These are phyloP conservation scores for Synergus itoensis DNA, from an alignment of 2,888 invertebrate species.

Conservation along the genomic window DNA sequence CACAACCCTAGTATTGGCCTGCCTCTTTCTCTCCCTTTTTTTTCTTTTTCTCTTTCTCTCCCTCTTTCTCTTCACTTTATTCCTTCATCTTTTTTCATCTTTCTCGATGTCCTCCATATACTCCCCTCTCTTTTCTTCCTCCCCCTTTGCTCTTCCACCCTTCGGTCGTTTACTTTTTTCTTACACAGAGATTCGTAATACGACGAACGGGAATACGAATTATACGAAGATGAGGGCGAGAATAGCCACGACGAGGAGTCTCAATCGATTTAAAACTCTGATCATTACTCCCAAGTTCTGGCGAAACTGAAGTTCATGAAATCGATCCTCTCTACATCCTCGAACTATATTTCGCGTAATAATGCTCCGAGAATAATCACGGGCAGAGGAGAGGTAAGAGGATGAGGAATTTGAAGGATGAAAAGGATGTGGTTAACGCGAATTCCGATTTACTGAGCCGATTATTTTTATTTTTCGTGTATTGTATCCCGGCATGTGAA, in stretches of 20 bases:
- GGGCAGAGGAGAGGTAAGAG: not conserved
- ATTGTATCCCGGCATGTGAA: conserved; percentile 15
- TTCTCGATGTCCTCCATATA: conserved; percentile 14
- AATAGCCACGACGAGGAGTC: conserved; percentile 27
- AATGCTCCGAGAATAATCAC: conserved; percentile 27
- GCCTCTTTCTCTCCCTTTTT: conserved; percentile 50
- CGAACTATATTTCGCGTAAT: conserved; percentile 22
- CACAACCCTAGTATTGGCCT: conserved; percentile 62
- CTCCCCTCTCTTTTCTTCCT: conserved; percentile 31
- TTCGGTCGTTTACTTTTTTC: conserved; percentile 10
- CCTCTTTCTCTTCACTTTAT: conserved; percentile 40
- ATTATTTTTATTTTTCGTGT: conserved; percentile 30
- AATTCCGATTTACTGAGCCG: conserved; percentile 28
- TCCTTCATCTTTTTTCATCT: conserved; percentile 42
- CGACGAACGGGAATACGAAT: conserved; percentile 18
- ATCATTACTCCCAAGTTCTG: conserved; percentile 1
- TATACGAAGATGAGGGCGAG: conserved; percentile 28
- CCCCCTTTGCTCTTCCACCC: conserved; percentile 5
- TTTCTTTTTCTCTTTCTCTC: conserved; percentile 42
- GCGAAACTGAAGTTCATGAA: conserved; percentile 20
- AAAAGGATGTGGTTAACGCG: conserved; percentile 27
- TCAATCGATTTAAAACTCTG: conserved; percentile 22
- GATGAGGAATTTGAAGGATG: conserved; percentile 20
- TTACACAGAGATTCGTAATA: conserved; percentile 3
- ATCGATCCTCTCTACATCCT: not conserved